Conservation (phyloP, 2,888 invertebrate genomes). For the Megamerina dolium region DNA sequence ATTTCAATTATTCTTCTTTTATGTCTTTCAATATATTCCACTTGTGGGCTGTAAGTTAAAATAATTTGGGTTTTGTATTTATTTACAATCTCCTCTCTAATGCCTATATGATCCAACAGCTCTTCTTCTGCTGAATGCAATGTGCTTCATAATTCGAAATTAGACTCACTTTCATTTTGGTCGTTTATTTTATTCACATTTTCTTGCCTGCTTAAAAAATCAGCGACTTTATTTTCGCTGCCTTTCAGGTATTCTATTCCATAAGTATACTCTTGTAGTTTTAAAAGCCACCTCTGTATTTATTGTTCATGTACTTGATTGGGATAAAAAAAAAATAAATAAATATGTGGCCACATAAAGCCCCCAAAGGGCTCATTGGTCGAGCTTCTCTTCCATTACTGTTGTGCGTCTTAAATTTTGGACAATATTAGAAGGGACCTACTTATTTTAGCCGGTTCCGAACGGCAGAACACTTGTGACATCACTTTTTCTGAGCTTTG, state of each 20-base stretch:
- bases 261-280: slow-evolving; percentile 14
- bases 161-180: slow-evolving; percentile 12
- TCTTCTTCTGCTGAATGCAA: slow-evolving; percentile 14
- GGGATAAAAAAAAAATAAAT: too few species aligned
- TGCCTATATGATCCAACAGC: slow-evolving; percentile 6
- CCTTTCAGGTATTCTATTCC: slow-evolving; percentile 12
- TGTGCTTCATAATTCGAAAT: slow-evolving; percentile 9
- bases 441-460: too few species aligned
- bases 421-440: too few species aligned
- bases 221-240: slow-evolving; percentile 14
- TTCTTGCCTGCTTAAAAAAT: slow-evolving; percentile 13
- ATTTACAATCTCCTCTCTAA: slow-evolving; percentile 15
- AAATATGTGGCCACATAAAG: too few species aligned
- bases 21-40: slow-evolving; percentile 8
- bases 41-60: slow-evolving; percentile 7
- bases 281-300: slow-evolving; percentile 18
- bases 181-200: slow-evolving; percentile 9
- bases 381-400: too few species aligned
- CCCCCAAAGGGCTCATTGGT: too few species aligned
- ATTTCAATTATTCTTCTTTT: slow-evolving; percentile 15
- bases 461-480: too few species aligned
- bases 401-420: too few species aligned
- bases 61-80: slow-evolving; percentile 16
- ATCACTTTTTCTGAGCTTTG: too few species aligned
- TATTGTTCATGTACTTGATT: slow-evolving; percentile 15